Evolutionary conservation across 2,797 vertebrate species (phyloP).

Genomic region (Vipera ursinii): DNA sequence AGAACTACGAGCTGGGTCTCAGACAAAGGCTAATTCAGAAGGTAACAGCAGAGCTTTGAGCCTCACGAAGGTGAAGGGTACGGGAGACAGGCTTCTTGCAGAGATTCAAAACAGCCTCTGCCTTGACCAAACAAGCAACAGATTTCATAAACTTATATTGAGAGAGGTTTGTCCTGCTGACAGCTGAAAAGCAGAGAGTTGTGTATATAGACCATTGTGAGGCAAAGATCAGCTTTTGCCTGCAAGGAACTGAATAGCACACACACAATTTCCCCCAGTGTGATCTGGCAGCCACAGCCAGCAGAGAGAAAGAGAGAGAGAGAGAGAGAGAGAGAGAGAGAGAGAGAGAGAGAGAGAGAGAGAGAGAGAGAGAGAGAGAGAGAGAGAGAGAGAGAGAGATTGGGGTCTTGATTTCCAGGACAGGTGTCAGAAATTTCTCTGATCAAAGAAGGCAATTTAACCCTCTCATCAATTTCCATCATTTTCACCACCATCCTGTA

Average conservation of each 20-base stretch:
- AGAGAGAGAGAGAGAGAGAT: too few relatives aligned
- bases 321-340: too few relatives aligned
- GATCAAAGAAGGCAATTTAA: not conserved
- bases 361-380: too few relatives aligned
- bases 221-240: not conserved
- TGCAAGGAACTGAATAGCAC: not conserved
- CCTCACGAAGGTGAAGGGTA: not conserved
- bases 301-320: not conserved
- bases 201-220: not conserved
- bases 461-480: not conserved
- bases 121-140: not conserved
- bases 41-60: not conserved
- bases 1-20: too few relatives aligned
- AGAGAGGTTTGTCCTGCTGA: too few relatives aligned
- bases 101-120: not conserved
- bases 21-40: not conserved
- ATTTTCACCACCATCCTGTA: not conserved
- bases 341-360: too few relatives aligned
- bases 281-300: not conserved
- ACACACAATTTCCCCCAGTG: not conserved
- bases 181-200: too few relatives aligned
- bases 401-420: not conserved
- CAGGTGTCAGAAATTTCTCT: not conserved
- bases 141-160: too few relatives aligned
- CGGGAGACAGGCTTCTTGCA: too few relatives aligned